These are phyloP conservation scores for Drosophila equinoxialis DNA, from an alignment of 1,140 invertebrate genomes.

Conservation along the genomic window DNA sequence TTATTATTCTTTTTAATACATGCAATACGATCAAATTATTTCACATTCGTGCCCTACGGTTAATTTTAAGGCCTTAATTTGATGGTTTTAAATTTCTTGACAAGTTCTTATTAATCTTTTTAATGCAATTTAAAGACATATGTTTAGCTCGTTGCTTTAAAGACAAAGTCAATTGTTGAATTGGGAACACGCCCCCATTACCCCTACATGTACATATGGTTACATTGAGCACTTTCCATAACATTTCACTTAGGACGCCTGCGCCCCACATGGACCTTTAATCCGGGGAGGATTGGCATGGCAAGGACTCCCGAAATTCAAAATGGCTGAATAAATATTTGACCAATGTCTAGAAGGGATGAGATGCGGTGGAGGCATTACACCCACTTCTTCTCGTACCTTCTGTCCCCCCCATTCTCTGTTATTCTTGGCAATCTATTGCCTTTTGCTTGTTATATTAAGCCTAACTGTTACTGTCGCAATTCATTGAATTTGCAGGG, in stretches of 20 bases:
- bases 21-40: not conserved
- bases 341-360: constrained; percentile 54
- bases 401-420: not conserved
- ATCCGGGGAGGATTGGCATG: constrained; percentile 37
- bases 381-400: no score
- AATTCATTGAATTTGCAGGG: constrained; percentile 80
- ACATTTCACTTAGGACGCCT: constrained; percentile 39
- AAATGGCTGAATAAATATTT: constrained; percentile 82
- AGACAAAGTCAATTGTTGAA: constrained; percentile 35
- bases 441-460: constrained; percentile 57
- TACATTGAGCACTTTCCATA: constrained; percentile 28
- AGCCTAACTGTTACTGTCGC: constrained; percentile 79
- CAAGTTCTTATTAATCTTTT: not conserved
- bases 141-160: not conserved
- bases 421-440: constrained; percentile 3
- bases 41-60: not conserved
- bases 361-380: not conserved
- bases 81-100: not conserved
- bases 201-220: not conserved
- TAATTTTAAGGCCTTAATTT: not conserved
- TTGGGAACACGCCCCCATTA: constrained; percentile 33
- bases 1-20: not conserved
- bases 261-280: constrained; percentile 30
- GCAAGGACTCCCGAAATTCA: constrained; percentile 54
- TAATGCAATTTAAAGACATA: not conserved